Base-by-base conservation (phyloP, 2,888 invertebrate genomes). In the Teleiodes luculella region DNA sequence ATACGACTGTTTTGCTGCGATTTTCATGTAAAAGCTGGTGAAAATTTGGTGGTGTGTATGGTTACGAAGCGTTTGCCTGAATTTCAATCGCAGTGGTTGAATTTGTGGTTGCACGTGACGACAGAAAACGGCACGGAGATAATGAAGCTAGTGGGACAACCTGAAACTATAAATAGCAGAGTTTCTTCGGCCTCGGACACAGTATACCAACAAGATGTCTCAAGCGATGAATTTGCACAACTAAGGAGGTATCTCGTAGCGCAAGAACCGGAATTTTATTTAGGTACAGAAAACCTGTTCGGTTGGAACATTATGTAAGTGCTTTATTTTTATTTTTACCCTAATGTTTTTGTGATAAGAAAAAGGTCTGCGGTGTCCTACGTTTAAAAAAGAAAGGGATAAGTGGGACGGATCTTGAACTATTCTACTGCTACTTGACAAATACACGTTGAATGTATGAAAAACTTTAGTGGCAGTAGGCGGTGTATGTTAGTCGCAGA, bases 261-360 rank as follows among this genome's bases (percentile, higher is more conserved):
- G 3, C 52, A 80, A 37, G 70, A 83, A 60, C 74, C 86, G 0
- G 75, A 59, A n/a, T 84, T 80, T 67, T 89, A 89, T 60, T 74
- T 87, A 57, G 82, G 88, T 2, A 57, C 80, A 1, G 79, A 81
- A 47, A 89, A 90, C 62, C 59, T 66, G 0, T 81, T 67, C 59
- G 76, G 74, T 0, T 90, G 90, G 90, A 63, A 56, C 3, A 81
- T 90, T 36, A 82, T 83, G 89, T 89, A 10, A 56, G 68, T 59
- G n/a, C n/a, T n/a, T n/a, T n/a, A n/a, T n/a, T n/a, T n/a, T n/a
- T 24, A 24, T 24, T 6, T 24, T 24, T 24, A n/a, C n/a, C n/a
- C n/a, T n/a, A n/a, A n/a, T n/a, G n/a, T n/a, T n/a, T n/a, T n/a
- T n/a, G n/a, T n/a, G n/a, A n/a, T n/a, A n/a, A n/a, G n/a, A n/a